Conservation (phyloP, 2,888 invertebrate species). For the Chrysolina americana region DNA sequence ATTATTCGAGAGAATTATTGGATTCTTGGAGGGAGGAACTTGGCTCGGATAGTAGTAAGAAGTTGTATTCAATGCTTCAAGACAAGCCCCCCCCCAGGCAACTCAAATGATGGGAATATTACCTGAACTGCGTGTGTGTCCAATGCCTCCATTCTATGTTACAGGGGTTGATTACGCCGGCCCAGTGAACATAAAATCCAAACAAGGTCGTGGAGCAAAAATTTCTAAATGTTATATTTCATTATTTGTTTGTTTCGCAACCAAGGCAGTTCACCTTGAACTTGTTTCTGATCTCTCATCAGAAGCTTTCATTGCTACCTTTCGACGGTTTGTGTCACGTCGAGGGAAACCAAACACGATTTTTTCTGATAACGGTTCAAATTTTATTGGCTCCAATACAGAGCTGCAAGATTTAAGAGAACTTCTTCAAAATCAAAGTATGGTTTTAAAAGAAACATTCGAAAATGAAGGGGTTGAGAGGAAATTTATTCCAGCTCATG, state of each 20-base stretch:
- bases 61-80: no score
- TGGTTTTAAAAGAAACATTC: background rate
- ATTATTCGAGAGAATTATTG: no score
- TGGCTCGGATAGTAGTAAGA: no score
- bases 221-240: no score
- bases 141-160: background rate
- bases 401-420: background rate
- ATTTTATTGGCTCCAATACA: background rate
- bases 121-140: no score
- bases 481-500: background rate
- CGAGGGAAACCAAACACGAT: background rate
- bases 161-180: constrained; percentile 5
- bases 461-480: constrained; percentile 4
- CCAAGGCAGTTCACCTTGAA: no score
- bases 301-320: background rate
- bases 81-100: no score
- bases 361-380: background rate
- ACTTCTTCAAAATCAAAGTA: background rate
- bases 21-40: no score
- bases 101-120: no score
- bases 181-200: background rate
- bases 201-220: no score
- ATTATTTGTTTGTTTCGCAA: background rate
- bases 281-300: constrained; percentile 1
- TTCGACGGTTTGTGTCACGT: background rate